Base-by-base conservation (phyloP, 2,113 vertebrate genomes). In the Callorhinus ursinus region DNA sequence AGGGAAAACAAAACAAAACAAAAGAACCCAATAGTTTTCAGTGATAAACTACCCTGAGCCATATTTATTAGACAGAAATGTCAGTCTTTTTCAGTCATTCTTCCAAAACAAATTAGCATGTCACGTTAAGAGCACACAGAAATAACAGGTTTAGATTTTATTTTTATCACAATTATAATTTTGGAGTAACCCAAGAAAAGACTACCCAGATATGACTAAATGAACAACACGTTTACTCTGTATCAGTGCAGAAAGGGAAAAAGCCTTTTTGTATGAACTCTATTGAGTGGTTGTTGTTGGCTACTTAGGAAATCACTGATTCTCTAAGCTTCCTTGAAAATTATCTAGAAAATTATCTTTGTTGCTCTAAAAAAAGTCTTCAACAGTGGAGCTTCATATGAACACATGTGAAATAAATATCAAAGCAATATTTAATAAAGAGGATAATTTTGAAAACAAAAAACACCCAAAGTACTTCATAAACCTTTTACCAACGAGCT, bases 81-180 rank as follows among this genome's bases (percentile, higher is more conserved):
- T 39, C 5, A 7, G 51, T 72, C 65, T 71, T 95, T 92, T 72
- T 19, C 10, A 93, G 10, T 14, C 39, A 74, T 55, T n/a, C 63
- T 59, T 61, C 59, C 95, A 91, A 95, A 74, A 88, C 14, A 79
- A 71, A 72, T 79, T 22, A 93, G 39, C 46, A 59, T n/a, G 15
- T 84, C 55, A 57, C 46, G 55, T 42, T 26, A 53, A 69, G 77
- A 74, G 22, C 31, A 49, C 21, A 83, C 0, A 81, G 39, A 94
- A 86, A 46, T 53, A 86, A 53, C 0, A 51, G 42, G 7, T 16
- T 89, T 74, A 39, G 49, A 72, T 89, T 88, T 63, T 77, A 90
- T 79, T 96, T 90, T 80, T 88, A 79, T 82, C 57, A 46, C 65
- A 82, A 57, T 88, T 92, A 71, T 87, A 85, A 96, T 46, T 90